phyloP scores from a whole-genome alignment of 2,888 invertebrate genomes.

The Pasiphila rectangulata region DNA sequence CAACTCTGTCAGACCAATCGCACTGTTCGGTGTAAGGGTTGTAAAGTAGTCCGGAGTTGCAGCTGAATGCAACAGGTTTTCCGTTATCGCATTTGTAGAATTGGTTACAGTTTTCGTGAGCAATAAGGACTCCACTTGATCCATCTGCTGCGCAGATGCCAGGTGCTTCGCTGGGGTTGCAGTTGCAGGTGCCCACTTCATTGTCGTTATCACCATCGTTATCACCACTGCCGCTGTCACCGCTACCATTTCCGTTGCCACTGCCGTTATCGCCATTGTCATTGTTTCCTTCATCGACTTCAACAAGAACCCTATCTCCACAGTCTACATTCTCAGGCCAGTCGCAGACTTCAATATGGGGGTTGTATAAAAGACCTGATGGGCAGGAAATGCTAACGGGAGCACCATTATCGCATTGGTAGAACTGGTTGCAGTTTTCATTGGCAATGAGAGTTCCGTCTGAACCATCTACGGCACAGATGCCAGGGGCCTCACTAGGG shows the following conservation, averaged over 20 bases:
- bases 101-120: slow-evolving; percentile 46
- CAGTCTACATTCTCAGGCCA: slow-evolving; percentile 44
- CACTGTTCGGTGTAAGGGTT: slow-evolving; percentile 36
- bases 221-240: slow-evolving; percentile 1
- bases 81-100: slow-evolving; percentile 41
- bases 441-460: slow-evolving; percentile 39
- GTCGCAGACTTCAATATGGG: slow-evolving; percentile 37
- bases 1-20: slow-evolving; percentile 42
- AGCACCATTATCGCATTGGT: slow-evolving; percentile 35
- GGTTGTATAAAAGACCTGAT: slow-evolving; percentile 36
- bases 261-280: background rate
- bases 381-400: slow-evolving; percentile 30
- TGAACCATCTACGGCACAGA: slow-evolving; percentile 36
- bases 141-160: slow-evolving; percentile 37
- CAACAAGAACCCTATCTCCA: slow-evolving; percentile 35
- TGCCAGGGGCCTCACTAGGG: slow-evolving; percentile 35
- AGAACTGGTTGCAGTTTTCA: slow-evolving; percentile 43
- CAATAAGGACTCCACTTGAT: slow-evolving; percentile 41
- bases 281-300: slow-evolving; percentile 12
- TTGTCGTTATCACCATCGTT: background rate
- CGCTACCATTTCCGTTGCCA: slow-evolving; percentile 3
- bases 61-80: slow-evolving; percentile 29
- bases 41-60: slow-evolving; percentile 16
- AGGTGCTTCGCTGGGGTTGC: slow-evolving; percentile 33
- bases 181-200: slow-evolving; percentile 29